Evolutionary conservation across 2,113 vertebrate genomes (phyloP).

Genomic region (Hippocampus mohnikei): DNA sequence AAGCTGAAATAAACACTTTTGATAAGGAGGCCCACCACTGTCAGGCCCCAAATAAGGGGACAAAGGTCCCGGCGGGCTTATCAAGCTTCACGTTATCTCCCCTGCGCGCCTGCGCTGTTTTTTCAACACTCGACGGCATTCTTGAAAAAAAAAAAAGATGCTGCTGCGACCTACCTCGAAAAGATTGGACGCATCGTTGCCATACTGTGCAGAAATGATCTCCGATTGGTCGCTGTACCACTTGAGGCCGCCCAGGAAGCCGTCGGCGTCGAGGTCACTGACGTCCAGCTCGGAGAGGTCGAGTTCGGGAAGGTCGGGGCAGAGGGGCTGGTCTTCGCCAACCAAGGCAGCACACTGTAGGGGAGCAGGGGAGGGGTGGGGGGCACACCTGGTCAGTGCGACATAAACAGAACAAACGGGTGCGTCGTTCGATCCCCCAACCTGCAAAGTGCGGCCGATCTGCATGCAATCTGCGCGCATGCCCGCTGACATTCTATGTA

Average conservation of each 20-base stretch:
- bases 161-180: conserved; percentile 85
- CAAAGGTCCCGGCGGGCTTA: conserved; percentile 66
- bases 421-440: not conserved
- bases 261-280: conserved; percentile 94
- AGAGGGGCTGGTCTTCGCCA: conserved; percentile 99
- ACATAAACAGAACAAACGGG: conserved; percentile 1
- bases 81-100: conserved; percentile 39
- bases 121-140: not conserved
- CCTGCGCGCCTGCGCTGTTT: not conserved
- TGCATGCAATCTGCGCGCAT: not conserved
- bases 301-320: conserved; percentile 97
- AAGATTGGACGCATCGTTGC: conserved; percentile 90
- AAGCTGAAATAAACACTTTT: conserved; percentile 54
- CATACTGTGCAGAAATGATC: conserved; percentile 97
- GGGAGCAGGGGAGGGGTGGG: not conserved
- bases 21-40: conserved; percentile 50
- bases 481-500: not conserved
- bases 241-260: conserved; percentile 96
- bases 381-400: not conserved
- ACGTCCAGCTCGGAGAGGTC: conserved; percentile 99
- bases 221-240: conserved; percentile 99
- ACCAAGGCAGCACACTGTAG: conserved; percentile 96
- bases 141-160: conserved; percentile 4
- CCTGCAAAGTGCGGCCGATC: not conserved
- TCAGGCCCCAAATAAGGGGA: conserved; percentile 48